Base-by-base conservation (phyloP, 92 coral and sea anemone species). In the Zoanthus sansibaricus region DNA sequence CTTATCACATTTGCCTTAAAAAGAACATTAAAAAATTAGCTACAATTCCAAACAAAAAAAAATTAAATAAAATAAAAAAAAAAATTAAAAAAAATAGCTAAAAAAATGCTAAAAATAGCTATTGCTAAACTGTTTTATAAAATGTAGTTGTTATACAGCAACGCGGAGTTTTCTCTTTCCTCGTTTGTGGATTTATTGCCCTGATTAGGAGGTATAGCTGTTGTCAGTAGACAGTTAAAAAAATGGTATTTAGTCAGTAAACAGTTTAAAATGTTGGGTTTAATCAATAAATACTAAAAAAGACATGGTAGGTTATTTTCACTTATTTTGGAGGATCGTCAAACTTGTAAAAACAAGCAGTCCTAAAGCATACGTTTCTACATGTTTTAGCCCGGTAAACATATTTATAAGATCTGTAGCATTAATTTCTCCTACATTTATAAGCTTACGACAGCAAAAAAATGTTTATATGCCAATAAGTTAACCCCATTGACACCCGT, bases 191-290 rank as follows among this genome's bases (percentile, higher is more conserved):
- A 25, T 25, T 25, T 25, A 25, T 59, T 59, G n/a, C n/a, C 1
- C 67, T 59, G 67, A 59, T 59, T 59, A 59, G 67, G 77, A 20
- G 77, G 56, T 72, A 45, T 72, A 72, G 56, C 77, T 72, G 56
- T 72, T 15, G 56, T 72, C 75, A 71, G 75, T 71, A 71, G 48
- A 71, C 75, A 71, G 52, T 71, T 71, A 71, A 7, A 37, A 71
- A 71, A 70, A 30, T 31, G 21, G 46, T 8, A 71, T 71, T 71
- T 71, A 71, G 49, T 71, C 75, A 71, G 75, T 45, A 45, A 72
- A 45, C 77, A 72, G 31, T 72, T 44, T 45, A 45, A 72, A 72
- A 44, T 37, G 20, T 45, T 44, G 56, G 77, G 54, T 45, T 72
- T 72, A 42, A 33, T 72, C 77, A 72, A 20, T 72, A 72, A 72